phyloP scores from a whole-genome alignment of 1,140 invertebrate genomes.

The Steinernema feltiae region DNA sequence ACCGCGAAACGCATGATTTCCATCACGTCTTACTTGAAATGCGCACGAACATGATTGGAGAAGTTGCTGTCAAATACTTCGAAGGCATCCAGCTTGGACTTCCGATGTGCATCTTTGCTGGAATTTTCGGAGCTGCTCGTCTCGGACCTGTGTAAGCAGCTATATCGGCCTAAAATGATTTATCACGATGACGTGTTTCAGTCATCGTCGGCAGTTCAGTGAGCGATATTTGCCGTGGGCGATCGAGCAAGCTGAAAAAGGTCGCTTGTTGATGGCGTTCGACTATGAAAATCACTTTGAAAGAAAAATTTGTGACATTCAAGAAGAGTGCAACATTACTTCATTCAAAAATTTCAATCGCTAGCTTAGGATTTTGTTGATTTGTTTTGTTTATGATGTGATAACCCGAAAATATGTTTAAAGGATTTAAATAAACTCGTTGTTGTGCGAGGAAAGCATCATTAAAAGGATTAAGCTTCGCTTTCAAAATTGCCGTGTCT shows the following conservation, averaged over 20 bases:
- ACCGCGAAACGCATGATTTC: conserved; percentile 90
- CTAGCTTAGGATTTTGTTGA: no score
- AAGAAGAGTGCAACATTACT: conserved; percentile 28
- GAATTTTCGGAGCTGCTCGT: conserved; percentile 75
- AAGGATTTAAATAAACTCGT: no score
- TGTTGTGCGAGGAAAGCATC: background rate
- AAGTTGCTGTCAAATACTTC: conserved; percentile 92
- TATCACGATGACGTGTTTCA: conserved; percentile 22
- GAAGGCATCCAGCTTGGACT: conserved; percentile 83
- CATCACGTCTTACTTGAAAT: conserved; percentile 81
- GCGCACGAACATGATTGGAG: conserved; percentile 90
- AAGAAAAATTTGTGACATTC: conserved; percentile 24
- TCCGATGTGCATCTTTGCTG: conserved; percentile 81
- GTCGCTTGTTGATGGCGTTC: conserved; percentile 33
- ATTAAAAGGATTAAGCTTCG: background rate
- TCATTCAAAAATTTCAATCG: conserved; percentile 15
- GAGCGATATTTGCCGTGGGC: conserved; percentile 34
- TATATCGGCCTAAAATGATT: conserved; percentile 16
- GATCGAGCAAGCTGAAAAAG: conserved; percentile 28
- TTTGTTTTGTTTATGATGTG: no score
- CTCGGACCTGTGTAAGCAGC: conserved; percentile 59
- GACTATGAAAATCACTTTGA: conserved; percentile 42
- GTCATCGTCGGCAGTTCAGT: conserved; percentile 25
- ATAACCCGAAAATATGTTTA: no score
- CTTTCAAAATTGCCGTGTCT: background rate